These are phyloP conservation scores for Zygaena filipendulae DNA, from an alignment of 2,888 invertebrate species.

Conservation along the genomic window DNA sequence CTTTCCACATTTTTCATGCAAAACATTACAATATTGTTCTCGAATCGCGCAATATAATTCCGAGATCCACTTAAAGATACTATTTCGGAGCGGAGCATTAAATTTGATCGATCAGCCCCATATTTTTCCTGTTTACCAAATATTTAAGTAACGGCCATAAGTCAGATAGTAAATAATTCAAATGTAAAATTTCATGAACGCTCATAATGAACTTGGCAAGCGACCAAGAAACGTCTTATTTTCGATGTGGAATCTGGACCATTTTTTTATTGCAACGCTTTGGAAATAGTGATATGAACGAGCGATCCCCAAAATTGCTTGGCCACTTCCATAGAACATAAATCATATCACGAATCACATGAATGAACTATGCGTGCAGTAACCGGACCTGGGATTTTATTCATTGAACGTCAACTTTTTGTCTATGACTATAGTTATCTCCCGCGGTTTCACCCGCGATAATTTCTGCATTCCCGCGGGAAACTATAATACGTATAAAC, in stretches of 20 bases:
- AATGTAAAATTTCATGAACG: slow-evolving; percentile 70
- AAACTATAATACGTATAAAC: too few species aligned
- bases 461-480: too few species aligned
- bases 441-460: too few species aligned
- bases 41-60: slow-evolving; percentile 32
- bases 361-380: too few species aligned
- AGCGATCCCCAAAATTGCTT: slow-evolving; percentile 48
- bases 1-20: not conserved
- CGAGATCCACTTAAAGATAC: slow-evolving; percentile 51
- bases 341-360: slow-evolving; percentile 24
- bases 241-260: slow-evolving; percentile 68
- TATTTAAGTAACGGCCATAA: slow-evolving; percentile 69
- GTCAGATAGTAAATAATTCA: slow-evolving; percentile 70
- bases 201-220: slow-evolving; percentile 68
- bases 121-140: slow-evolving; percentile 69
- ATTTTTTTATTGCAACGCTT: slow-evolving; percentile 62
- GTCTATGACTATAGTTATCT: too few species aligned
- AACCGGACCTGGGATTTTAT: too few species aligned
- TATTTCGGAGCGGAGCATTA: slow-evolving; percentile 57
- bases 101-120: slow-evolving; percentile 65
- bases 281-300: slow-evolving; percentile 57
- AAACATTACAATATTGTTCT: not conserved
- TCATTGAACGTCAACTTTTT: too few species aligned
- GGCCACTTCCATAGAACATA: slow-evolving; percentile 29
- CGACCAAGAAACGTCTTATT: slow-evolving; percentile 69